phyloP scores from a whole-genome alignment of 2,113 vertebrate genomes.

The Odobenus rosmarus region DNA sequence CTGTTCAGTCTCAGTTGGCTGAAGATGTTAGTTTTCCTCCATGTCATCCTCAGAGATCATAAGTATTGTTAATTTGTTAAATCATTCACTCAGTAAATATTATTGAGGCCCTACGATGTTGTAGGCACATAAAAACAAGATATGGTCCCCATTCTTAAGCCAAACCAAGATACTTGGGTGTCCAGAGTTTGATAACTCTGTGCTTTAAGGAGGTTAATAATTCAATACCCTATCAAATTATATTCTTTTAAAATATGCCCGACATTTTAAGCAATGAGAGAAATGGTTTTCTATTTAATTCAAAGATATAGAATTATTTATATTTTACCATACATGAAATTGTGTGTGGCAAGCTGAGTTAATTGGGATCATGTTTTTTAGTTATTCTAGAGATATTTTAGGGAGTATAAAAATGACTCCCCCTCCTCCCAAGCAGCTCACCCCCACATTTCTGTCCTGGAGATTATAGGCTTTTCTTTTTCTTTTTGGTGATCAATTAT shows the following conservation, averaged over 20 bases:
- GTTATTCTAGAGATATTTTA: neutral
- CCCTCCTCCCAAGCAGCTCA: neutral
- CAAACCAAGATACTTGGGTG: neutral
- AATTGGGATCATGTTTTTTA: neutral
- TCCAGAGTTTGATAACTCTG: neutral
- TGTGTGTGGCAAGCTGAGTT: neutral
- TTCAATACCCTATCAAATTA: neutral
- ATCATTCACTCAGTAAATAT: neutral
- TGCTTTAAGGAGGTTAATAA: neutral
- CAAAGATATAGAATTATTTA: neutral
- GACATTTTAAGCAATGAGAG: neutral
- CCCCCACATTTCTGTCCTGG: rapidly evolving
- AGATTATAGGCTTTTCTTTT: neutral
- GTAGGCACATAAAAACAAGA: neutral
- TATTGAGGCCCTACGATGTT: neutral
- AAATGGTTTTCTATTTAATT: neutral
- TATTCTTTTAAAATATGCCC: neutral
- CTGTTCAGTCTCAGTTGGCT: neutral
- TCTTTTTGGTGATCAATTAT: neutral
- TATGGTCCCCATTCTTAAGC: neutral
- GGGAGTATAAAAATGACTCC: neutral
- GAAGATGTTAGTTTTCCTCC: neutral
- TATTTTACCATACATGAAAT: neutral
- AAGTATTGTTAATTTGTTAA: neutral
- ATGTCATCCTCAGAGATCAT: neutral